Base-by-base conservation (phyloP, 2,888 invertebrate genomes). In the Leptopilina myrica region DNA sequence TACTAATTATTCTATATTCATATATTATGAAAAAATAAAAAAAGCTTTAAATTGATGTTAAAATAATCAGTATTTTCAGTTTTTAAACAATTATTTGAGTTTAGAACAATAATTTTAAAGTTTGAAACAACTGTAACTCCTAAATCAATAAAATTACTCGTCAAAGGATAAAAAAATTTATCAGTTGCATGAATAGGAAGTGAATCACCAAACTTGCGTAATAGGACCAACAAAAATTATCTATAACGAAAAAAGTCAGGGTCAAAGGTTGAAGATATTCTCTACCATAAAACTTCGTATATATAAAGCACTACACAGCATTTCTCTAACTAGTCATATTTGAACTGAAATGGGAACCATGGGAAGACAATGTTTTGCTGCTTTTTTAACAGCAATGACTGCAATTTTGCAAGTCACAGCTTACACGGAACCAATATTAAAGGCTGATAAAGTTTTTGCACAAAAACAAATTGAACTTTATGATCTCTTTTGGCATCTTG, bases 401-500 rank as follows among this genome's bases (percentile, higher is more conserved):
- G 33, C 76, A 7, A 77, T 62, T 73, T 73, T 76, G 12, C 15
- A 80, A 64, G 75, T 43, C 53, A 33, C 66, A 53, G 78, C 84
- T 0, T 59, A 65, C 15, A 49, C 15, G 14, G 67, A 59, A 2
- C 75, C 81, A 0, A 81, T 78, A 14, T 67, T 67, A 43, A 5
- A 46, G 46, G 87, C 87, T 33, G 88, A 89, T 79, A 89, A 92
- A 85, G 90, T 86, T 11, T 91, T 90, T 78, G 87, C 93, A 67
- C 86, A 90, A 79, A 92, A 89, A 73, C 93, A 94, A 85, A 92
- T 92, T 85, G 91, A 90, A 81, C 87, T 94, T 76, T 90, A 93
- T 64, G 89, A 91, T 7, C 92, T 94, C 5, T 92, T 93, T 83
- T 91, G 92, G 86, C 91, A 92, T 81, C 89, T 92, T 9, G 89